These are phyloP conservation scores for Dasyornis broadbenti DNA, from an alignment of 2,113 vertebrate genomes.

Conservation along the genomic window DNA sequence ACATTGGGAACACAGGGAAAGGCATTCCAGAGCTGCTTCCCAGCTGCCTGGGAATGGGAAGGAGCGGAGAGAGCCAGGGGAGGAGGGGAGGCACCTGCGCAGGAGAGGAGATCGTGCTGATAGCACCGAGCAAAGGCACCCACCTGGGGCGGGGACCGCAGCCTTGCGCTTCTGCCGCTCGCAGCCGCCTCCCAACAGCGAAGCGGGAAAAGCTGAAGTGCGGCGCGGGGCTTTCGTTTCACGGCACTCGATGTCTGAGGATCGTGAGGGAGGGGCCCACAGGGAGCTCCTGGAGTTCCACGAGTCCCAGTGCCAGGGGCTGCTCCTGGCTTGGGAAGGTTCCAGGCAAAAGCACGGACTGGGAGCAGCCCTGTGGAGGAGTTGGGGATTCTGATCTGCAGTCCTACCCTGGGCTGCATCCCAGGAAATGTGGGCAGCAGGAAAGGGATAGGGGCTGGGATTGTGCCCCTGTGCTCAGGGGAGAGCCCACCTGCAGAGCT, in stretches of 20 bases:
- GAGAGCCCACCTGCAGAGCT: not conserved
- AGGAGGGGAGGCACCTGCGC: not conserved
- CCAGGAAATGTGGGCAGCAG: not conserved
- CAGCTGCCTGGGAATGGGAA: not conserved
- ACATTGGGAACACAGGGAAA: not conserved
- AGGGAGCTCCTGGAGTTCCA: not conserved
- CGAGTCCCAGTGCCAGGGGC: not conserved
- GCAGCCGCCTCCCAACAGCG: too few relatives aligned
- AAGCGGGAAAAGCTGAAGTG: not conserved
- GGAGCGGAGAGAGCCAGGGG: not conserved
- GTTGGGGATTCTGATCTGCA: not conserved
- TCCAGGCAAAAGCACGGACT: fast-evolving
- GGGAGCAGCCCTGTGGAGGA: not conserved
- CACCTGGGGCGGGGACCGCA: not conserved
- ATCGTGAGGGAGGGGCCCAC: not conserved
- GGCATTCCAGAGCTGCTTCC: not conserved
- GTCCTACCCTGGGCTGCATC: fast-evolving
- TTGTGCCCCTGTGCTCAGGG: not conserved
- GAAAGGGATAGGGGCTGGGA: not conserved
- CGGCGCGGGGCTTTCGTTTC: too few relatives aligned
- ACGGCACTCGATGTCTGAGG: not conserved
- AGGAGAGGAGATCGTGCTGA: not conserved
- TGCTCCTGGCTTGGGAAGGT: not conserved
- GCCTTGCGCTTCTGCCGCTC: not conserved
- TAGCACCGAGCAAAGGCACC: not conserved